A percentile compares a stretch with the other conserved stretches of the same genome.
phyloP scores from a whole-genome alignment of 2,113 vertebrate species.

The Varanus komodoensis region DNA sequence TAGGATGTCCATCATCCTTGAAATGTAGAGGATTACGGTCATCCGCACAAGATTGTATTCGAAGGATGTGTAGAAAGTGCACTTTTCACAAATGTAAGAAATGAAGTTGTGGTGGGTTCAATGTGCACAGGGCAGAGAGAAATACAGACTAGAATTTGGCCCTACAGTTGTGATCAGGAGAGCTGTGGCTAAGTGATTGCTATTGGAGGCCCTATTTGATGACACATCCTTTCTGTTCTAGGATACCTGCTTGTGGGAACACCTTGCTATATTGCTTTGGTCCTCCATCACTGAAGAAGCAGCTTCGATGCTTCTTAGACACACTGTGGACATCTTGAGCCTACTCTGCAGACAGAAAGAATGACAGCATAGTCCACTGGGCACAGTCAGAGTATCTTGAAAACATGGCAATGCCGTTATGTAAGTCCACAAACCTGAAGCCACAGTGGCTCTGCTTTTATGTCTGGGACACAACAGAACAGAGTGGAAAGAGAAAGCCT shows the following conservation, averaged over 20 bases:
- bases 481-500: not conserved
- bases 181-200: not conserved
- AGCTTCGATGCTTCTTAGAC: no score
- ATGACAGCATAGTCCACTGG: not conserved
- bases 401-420: not conserved
- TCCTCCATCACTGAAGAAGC: no score
- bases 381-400: not conserved
- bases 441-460: not conserved
- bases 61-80: fast-evolving
- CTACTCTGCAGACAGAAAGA: not conserved
- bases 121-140: no score
- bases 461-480: not conserved
- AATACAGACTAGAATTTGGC: not conserved
- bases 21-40: no score
- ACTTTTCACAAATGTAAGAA: not conserved
- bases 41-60: no score
- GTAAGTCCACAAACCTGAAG: not conserved
- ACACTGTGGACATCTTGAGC: not conserved
- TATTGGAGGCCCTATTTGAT: not conserved
- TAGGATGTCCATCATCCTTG: no score
- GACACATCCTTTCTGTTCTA: no score
- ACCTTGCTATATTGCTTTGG: no score
- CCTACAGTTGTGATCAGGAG: no score
- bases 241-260: no score
- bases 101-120: no score